These are phyloP conservation scores for Poeciliopsis infans DNA, from an alignment of 2,797 vertebrate species.

Conservation along the genomic window DNA sequence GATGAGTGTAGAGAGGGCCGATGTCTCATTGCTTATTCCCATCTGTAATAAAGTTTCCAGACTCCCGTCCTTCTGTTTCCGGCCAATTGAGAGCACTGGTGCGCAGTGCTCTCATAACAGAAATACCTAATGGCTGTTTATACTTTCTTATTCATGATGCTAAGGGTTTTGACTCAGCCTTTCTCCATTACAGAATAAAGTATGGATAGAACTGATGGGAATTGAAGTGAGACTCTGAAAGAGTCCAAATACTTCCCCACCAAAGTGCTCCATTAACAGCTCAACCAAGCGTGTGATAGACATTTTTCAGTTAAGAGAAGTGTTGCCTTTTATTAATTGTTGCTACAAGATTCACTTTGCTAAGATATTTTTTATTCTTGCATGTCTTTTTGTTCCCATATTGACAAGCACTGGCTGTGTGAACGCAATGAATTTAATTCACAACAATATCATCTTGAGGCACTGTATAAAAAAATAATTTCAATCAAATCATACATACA, in stretches of 20 bases:
- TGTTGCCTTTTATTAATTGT: not conserved
- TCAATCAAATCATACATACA: no score
- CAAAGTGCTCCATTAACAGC: not conserved
- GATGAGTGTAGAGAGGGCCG: not conserved
- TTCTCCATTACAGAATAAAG: conserved; percentile 40
- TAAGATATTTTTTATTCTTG: no score
- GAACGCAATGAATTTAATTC: no score
- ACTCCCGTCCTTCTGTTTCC: conserved; percentile 59
- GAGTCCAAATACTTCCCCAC: conserved; percentile 23
- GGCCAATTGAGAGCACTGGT: conserved; percentile 53
- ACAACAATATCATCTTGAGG: no score
- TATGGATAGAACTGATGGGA: conserved; percentile 49
- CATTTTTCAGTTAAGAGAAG: not conserved
- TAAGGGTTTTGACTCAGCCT: conserved; percentile 47
- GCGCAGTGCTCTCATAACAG: conserved; percentile 38
- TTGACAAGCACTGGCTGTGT: not conserved
- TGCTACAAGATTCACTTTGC: not conserved
- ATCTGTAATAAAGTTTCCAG: conserved; percentile 57
- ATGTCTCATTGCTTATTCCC: conserved; percentile 22
- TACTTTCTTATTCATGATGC: conserved; percentile 62
- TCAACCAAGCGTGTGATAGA: not conserved
- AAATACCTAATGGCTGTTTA: conserved; percentile 68
- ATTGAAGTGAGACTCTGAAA: conserved; percentile 26
- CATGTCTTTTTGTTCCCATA: not conserved
- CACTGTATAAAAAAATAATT: no score